These are phyloP conservation scores for Stenopsyche tienmushanensis DNA, from an alignment of 1,140 invertebrate genomes.

Conservation along the genomic window DNA sequence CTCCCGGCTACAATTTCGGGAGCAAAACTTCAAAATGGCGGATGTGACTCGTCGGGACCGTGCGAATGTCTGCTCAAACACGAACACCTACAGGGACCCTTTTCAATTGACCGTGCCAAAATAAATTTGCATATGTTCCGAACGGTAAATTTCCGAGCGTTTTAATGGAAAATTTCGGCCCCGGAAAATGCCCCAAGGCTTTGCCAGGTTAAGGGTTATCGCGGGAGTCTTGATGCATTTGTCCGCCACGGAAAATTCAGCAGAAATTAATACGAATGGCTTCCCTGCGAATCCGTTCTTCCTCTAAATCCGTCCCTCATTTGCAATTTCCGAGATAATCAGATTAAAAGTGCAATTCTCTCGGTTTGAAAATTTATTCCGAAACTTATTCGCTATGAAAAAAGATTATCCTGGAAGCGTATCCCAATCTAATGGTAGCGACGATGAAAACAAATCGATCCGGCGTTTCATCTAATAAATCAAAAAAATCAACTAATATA, in stretches of 20 bases:
- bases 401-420: too few relatives aligned
- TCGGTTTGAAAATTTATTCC: too few relatives aligned
- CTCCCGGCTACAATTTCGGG: background rate
- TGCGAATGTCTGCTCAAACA: background rate
- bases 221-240: background rate
- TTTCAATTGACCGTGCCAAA: background rate
- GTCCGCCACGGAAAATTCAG: slow-evolving; percentile 2
- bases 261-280: background rate
- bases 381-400: too few relatives aligned
- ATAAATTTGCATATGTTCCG: slow-evolving; percentile 20
- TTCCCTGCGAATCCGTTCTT: background rate
- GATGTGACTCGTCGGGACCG: background rate
- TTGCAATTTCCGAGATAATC: too few relatives aligned
- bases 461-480: too few relatives aligned
- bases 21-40: background rate
- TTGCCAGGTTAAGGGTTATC: slow-evolving; percentile 5
- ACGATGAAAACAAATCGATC: too few relatives aligned
- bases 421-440: too few relatives aligned
- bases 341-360: too few relatives aligned
- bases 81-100: background rate
- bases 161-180: slow-evolving; percentile 24
- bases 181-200: slow-evolving; percentile 9
- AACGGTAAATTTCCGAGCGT: slow-evolving; percentile 17
- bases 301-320: too few relatives aligned
- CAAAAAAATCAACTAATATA: too few relatives aligned